Evolutionary conservation across 2,888 invertebrate species (phyloP).

Genomic region (Rhamphomyia laevipes): DNA sequence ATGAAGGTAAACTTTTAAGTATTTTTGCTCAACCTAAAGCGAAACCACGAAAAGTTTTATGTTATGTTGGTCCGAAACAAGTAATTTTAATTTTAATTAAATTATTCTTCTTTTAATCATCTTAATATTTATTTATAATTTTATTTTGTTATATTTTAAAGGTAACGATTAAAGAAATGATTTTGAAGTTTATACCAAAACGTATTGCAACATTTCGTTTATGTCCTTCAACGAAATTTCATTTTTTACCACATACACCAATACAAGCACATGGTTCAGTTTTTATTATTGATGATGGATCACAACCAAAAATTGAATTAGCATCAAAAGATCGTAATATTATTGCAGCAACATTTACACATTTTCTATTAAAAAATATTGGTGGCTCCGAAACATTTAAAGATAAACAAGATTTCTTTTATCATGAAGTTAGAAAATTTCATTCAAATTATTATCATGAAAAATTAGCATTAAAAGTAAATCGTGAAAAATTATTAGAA

Average conservation of each 20-base stretch:
- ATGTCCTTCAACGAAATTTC: slow-evolving; percentile 87
- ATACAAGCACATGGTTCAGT: slow-evolving; percentile 44
- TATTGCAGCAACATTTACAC: slow-evolving; percentile 84
- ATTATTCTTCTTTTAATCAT: slow-evolving; percentile 28
- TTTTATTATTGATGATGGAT: slow-evolving; percentile 82
- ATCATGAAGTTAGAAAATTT: slow-evolving; percentile 69
- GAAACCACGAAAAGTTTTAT: slow-evolving; percentile 77
- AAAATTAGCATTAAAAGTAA: slow-evolving; percentile 68
- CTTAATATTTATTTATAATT: neutral
- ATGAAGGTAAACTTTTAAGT: slow-evolving; percentile 67
- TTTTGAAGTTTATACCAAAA: slow-evolving; percentile 86
- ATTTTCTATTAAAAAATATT: slow-evolving; percentile 83
- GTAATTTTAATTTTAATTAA: slow-evolving; percentile 22
- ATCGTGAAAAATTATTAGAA: slow-evolving; percentile 68
- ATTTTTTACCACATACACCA: slow-evolving; percentile 42
- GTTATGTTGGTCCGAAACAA: slow-evolving; percentile 85
- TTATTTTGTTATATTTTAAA: slow-evolving; percentile 19
- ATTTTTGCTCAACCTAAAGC: slow-evolving; percentile 39
- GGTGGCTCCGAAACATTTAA: slow-evolving; percentile 93
- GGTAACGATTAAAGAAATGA: slow-evolving; percentile 83
- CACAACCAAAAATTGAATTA: slow-evolving; percentile 74
- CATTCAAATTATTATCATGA: slow-evolving; percentile 83
- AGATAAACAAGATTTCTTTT: slow-evolving; percentile 68
- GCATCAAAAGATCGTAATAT: slow-evolving; percentile 77
- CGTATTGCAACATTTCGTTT: slow-evolving; percentile 81